Evolutionary conservation across 1,140 invertebrate species (phyloP), one percentile per base, ranked within the genome.

Genomic region (Berghia stephanieae): DNA sequence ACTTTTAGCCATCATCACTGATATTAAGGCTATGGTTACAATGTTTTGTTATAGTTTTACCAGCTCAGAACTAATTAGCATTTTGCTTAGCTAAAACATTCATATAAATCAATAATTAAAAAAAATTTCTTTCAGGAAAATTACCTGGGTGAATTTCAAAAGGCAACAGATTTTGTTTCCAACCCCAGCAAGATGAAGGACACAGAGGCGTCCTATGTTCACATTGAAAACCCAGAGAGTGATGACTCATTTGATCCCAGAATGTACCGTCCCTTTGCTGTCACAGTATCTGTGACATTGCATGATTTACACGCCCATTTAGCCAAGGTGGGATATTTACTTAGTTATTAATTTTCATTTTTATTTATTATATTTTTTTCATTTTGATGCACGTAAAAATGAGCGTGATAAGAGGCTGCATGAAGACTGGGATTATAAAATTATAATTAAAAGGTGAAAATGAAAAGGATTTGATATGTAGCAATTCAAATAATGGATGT

Each of bases 91-190:
- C n/a, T n/a, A n/a, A n/a, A n/a, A n/a, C n/a, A n/a, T n/a, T n/a
- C n/a, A n/a, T n/a, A n/a, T n/a, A n/a, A n/a, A n/a, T n/a, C n/a
- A 67, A 8, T 67, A 67, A 75, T 24, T 67, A 24, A 4, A 44
- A 5, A 18, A 6, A 18, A n/a, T 36, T 60, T 80, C 85, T 85
- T 90, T 42, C 82, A 94, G 91, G 97, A 99, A 90, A 98, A 98
- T 86, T 96, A 98, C 78, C 96, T 99, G 89, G 97, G 97, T 0
- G 96, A 97, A 88, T 94, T 97, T 91, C 96, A 98, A 90, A 92
- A 91, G 8, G 98, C 98, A 85, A 96, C 95, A 0, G 96, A 98
- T 83, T 97, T 84, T 96, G 82, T 79, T 44, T 81, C 80, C 42
- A 63, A 52, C 34, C 78, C 81, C 40, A 75, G 57, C 16, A 67